These are phyloP conservation scores for Ctenodactylus gundi DNA, from an alignment of 2,113 vertebrate species.

Conservation along the genomic window DNA sequence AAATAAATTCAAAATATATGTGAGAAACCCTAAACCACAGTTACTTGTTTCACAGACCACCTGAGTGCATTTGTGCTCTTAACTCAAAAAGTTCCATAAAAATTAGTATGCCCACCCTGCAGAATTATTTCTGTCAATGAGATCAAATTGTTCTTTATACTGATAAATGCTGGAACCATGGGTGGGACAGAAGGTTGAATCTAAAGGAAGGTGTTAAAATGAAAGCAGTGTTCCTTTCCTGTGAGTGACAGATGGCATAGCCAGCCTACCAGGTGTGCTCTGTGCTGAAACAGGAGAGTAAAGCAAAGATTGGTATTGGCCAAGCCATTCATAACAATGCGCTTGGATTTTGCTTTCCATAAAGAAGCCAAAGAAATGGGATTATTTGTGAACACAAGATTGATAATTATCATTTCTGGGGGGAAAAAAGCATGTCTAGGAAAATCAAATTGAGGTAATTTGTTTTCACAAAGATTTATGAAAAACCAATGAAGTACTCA, in stretches of 20 bases:
- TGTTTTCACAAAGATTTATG: not conserved
- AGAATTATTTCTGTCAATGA: not conserved
- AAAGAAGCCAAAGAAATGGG: conserved; percentile 26
- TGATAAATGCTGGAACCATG: not conserved
- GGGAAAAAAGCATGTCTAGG: not conserved
- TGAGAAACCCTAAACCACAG: not conserved
- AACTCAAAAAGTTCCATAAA: not conserved
- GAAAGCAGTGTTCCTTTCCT: not conserved
- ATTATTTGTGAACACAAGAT: not conserved
- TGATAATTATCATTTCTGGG: not conserved
- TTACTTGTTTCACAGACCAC: not conserved
- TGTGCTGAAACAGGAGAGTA: not conserved
- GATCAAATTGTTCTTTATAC: not conserved
- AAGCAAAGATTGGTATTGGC: not conserved
- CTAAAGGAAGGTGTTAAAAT: not conserved
- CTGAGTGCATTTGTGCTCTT: not conserved
- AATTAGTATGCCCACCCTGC: not conserved
- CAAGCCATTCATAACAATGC: not conserved
- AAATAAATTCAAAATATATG: not conserved
- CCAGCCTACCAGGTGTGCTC: not conserved
- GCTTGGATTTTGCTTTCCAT: not conserved
- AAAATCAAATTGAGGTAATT: not conserved
- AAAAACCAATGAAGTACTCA: not conserved
- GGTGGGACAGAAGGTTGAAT: not conserved
- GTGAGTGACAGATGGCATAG: not conserved